Evolutionary conservation across 1,140 invertebrate genomes (phyloP).

Genomic region (Thalassaphorura encarpata): DNA sequence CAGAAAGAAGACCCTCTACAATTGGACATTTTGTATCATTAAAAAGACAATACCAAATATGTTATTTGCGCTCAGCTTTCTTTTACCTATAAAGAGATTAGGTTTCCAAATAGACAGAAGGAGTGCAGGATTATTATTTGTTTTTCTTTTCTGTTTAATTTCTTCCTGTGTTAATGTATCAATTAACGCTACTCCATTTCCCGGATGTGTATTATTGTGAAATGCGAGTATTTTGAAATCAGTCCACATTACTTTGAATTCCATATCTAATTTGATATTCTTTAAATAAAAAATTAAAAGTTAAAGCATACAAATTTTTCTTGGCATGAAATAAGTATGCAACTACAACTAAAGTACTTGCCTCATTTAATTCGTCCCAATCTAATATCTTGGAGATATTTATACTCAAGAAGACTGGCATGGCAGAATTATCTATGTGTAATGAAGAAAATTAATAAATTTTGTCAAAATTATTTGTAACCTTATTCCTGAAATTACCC

Average conservation of each 20-base stretch:
- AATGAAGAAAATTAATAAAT: too few species aligned
- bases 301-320: too few species aligned
- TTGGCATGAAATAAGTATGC: too few species aligned
- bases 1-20: conserved; percentile 2
- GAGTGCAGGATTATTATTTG: not conserved
- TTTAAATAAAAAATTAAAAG: too few species aligned
- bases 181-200: not conserved
- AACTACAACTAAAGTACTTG: too few species aligned
- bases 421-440: too few species aligned
- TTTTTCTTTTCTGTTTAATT: not conserved
- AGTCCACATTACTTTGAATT: conserved; percentile 7
- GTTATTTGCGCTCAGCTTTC: too few species aligned
- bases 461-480: too few species aligned
- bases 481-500: too few species aligned
- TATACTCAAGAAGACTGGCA: too few species aligned
- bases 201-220: not conserved
- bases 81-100: not conserved
- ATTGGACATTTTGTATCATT: not conserved
- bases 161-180: not conserved
- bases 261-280: conserved; percentile 1
- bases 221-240: not conserved
- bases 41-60: not conserved
- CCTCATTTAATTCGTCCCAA: too few species aligned
- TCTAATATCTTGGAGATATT: too few species aligned
- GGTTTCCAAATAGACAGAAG: conserved; percentile 4